phyloP scores from a whole-genome alignment of 2,888 invertebrate genomes.

The Lepidonotus clava region DNA sequence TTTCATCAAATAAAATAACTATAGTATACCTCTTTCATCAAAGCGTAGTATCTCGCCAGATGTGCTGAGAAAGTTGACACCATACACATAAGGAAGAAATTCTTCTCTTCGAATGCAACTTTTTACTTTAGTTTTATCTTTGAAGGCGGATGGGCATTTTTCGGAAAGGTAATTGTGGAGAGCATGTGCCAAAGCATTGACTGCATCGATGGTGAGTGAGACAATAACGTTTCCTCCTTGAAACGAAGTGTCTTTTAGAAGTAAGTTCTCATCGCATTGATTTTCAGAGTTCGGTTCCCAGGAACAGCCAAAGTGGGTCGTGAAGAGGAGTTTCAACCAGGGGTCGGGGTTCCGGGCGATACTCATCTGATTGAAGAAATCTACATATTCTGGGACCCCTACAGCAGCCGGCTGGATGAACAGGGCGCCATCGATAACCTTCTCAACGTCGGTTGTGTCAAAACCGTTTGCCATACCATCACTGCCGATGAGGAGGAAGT shows the following conservation, averaged over 20 bases:
- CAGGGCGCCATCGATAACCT: conserved; percentile 33
- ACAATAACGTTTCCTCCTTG: not conserved
- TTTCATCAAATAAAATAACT: too few relatives aligned
- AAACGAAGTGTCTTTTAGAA: not conserved
- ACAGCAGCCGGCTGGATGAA: conserved; percentile 40
- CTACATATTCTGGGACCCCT: not conserved
- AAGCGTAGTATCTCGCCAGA: conserved; percentile 58
- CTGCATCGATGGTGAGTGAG: conserved; percentile 59
- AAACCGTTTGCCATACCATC: conserved; percentile 49
- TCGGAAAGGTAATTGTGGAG: conserved; percentile 54
- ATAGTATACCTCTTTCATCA: conserved; percentile 57
- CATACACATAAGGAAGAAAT: conserved; percentile 57
- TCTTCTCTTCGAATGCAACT: conserved; percentile 55
- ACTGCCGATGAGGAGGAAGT: conserved; percentile 43
- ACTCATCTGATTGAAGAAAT: conserved; percentile 40
- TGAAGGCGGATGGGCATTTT: conserved; percentile 55
- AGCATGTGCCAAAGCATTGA: conserved; percentile 63
- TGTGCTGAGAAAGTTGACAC: conserved; percentile 56
- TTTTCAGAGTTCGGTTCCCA: not conserved
- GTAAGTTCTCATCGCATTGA: not conserved
- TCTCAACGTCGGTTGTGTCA: not conserved
- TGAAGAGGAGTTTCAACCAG: conserved; percentile 60
- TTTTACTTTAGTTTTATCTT: conserved; percentile 17
- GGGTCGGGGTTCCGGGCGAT: conserved; percentile 60
- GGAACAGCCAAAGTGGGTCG: not conserved